Percentiles rank a stretch among this genome's conserved stretches.
phyloP scores from a whole-genome alignment of 2,113 vertebrate species.

The Steatornis caripensis region DNA sequence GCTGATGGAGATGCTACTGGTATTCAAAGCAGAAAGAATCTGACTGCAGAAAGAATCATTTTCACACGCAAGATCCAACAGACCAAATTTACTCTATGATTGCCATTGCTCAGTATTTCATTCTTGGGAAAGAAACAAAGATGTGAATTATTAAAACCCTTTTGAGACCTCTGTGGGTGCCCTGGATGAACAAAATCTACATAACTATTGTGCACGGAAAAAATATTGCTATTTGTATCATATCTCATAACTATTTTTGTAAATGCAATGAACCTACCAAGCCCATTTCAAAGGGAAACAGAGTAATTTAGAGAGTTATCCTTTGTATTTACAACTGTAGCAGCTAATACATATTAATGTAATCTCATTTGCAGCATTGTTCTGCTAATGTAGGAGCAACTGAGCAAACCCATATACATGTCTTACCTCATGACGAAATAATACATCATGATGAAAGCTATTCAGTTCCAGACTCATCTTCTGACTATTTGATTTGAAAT shows the following conservation, averaged over 20 bases:
- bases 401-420: not conserved
- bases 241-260: not conserved
- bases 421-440: constrained; percentile 1
- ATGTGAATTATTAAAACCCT: not conserved
- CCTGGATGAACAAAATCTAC: not conserved
- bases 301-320: not conserved
- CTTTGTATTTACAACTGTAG: not conserved
- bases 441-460: not conserved
- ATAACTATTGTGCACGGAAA: not conserved
- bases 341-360: not conserved
- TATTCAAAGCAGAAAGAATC: not conserved
- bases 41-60: not conserved
- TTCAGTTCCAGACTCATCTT: not conserved
- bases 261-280: not conserved
- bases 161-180: not conserved
- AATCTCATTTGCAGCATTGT: not conserved
- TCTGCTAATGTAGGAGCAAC: not conserved
- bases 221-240: not conserved
- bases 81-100: not conserved
- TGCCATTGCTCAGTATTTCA: not conserved
- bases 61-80: not conserved
- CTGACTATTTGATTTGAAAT: not conserved
- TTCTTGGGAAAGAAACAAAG: not conserved
- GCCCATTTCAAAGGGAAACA: not conserved
- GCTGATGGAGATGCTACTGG: not conserved